These are phyloP conservation scores for Gymnocheta viridis DNA, from an alignment of 2,888 invertebrate species.

Conservation along the genomic window DNA sequence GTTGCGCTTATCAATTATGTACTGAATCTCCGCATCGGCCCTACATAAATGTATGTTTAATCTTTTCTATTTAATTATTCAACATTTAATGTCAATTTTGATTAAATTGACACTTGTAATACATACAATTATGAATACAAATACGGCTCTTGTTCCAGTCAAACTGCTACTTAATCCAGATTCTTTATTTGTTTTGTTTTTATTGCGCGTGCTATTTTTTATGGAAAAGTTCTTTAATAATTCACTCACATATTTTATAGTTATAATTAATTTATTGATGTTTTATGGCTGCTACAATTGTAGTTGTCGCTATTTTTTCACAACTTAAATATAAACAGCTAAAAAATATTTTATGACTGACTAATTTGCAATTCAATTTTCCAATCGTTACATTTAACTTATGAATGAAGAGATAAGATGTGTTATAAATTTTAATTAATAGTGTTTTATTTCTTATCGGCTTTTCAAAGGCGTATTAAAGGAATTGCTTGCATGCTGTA, in stretches of 20 bases:
- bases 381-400: constrained; percentile 14
- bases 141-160: constrained; percentile 2
- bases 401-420: background rate
- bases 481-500: background rate
- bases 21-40: background rate
- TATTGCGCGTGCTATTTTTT: constrained; percentile 5
- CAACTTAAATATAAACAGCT: constrained; percentile 5
- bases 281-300: background rate
- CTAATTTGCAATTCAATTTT: constrained; percentile 52
- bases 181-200: constrained; percentile 5
- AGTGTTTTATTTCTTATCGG: background rate
- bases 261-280: background rate
- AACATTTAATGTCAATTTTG: constrained; percentile 49
- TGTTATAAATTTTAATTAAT: background rate
- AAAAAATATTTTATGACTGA: constrained; percentile 23
- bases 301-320: background rate
- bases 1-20: constrained; percentile 5
- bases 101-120: constrained; percentile 41
- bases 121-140: constrained; percentile 18
- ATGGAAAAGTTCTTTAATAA: constrained; percentile 42
- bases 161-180: background rate
- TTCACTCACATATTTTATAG: constrained; percentile 18
- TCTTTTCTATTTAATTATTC: constrained; percentile 53
- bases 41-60: background rate
- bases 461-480: background rate